A percentile compares a stretch with the other conserved stretches of the same genome.
Evolutionary conservation across 92 coral and sea anemone species (phyloP).

Genomic region (Montipora capitata): DNA sequence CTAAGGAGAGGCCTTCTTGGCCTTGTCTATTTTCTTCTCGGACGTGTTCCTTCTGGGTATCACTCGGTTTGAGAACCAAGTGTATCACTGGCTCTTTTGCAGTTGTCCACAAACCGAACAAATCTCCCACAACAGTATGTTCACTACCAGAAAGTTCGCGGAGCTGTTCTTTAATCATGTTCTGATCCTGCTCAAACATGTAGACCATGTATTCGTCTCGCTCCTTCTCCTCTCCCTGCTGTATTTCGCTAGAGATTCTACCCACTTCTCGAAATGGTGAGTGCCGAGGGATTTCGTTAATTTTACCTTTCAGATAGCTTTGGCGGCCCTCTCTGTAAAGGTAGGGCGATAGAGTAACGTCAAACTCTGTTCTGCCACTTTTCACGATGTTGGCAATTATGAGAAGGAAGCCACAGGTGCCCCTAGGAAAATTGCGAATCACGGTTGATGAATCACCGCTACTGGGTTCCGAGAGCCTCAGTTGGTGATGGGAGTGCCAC

Average conservation of each 20-base stretch:
- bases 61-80: background rate
- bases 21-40: background rate
- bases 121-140: conserved; percentile 68
- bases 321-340: conserved; percentile 55
- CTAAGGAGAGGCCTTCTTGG: background rate
- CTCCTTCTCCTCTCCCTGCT: conserved; percentile 12
- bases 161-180: conserved; percentile 13
- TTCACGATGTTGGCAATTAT: conserved; percentile 87
- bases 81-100: conserved; percentile 45
- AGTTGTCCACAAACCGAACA: conserved; percentile 83
- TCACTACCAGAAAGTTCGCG: conserved; percentile 18
- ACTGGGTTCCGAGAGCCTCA: conserved; percentile 84
- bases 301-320: conserved; percentile 37
- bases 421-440: conserved; percentile 82
- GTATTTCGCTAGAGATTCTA: background rate
- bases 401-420: conserved; percentile 87
- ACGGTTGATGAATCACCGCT: conserved; percentile 89
- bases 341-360: conserved; percentile 77
- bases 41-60: background rate
- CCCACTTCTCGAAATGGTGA: conserved; percentile 47
- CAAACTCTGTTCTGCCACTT: background rate
- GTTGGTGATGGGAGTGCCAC: conserved; percentile 95
- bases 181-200: conserved; percentile 16
- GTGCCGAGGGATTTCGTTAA: conserved; percentile 3
- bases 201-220: background rate